Conservation (phyloP, 2,888 invertebrate genomes). For the Gastracanthus pulcherrimus region DNA sequence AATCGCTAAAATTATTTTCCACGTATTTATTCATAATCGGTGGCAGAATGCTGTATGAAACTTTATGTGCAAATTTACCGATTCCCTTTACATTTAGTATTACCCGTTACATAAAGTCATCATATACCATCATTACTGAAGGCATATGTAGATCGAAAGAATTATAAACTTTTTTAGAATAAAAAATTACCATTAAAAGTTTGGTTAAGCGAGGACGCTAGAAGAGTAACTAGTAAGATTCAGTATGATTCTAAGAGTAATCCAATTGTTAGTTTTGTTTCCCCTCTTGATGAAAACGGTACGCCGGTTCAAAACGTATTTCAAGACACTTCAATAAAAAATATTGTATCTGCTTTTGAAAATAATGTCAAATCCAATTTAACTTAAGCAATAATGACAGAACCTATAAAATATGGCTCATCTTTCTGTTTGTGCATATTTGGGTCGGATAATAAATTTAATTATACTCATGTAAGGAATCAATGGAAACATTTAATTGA, state of each 20-base stretch:
- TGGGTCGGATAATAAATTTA: slow-evolving; percentile 54
- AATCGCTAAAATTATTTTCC: not conserved
- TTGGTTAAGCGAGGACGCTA: slow-evolving; percentile 62
- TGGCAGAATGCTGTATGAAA: not conserved
- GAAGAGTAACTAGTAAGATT: slow-evolving; percentile 58
- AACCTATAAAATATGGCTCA: slow-evolving; percentile 37
- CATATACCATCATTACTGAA: not conserved
- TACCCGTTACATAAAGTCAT: not conserved
- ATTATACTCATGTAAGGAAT: slow-evolving; percentile 44
- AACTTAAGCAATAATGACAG: slow-evolving; percentile 55
- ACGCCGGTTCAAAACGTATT: not conserved
- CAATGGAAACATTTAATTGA: slow-evolving; percentile 51
- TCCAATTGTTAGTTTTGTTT: slow-evolving; percentile 58
- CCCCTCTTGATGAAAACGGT: slow-evolving; percentile 46
- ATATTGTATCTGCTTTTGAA: not conserved
- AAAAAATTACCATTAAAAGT: not conserved
- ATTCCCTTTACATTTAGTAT: not conserved
- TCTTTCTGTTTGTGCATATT: slow-evolving; percentile 58
- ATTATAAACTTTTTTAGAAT: not conserved
- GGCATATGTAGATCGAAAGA: not conserved
- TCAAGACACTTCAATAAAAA: not conserved
- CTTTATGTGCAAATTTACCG: not conserved
- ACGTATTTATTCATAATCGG: not conserved
- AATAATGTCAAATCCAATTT: not conserved
- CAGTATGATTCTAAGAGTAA: slow-evolving; percentile 59